Conservation (phyloP, 2,797 vertebrate genomes). For the Thaleichthys pacificus region DNA sequence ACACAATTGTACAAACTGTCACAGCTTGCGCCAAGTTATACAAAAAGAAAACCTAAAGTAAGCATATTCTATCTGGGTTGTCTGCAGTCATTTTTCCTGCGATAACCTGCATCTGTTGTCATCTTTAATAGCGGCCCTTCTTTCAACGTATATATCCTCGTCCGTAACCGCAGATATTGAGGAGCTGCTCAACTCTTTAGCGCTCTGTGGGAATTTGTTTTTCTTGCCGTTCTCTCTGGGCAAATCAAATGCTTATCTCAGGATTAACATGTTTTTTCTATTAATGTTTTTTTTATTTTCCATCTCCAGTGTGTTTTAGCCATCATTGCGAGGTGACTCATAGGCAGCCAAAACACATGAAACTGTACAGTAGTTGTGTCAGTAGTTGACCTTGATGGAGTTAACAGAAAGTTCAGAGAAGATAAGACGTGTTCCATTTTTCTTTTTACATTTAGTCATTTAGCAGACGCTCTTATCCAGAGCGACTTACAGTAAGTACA, state of each 20-base stretch:
- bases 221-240: constrained; percentile 11
- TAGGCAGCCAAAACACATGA: neutral
- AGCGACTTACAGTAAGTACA: no score
- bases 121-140: constrained; percentile 35
- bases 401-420: neutral
- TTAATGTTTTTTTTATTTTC: neutral
- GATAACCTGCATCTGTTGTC: constrained; percentile 47
- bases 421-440: no score
- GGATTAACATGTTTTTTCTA: neutral
- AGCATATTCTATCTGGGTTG: constrained; percentile 49
- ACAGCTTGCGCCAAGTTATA: constrained; percentile 53
- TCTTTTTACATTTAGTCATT: no score
- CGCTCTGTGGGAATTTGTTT: constrained; percentile 1
- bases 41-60: constrained; percentile 53
- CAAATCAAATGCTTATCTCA: constrained; percentile 28
- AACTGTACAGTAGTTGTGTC: neutral
- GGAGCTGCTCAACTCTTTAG: constrained; percentile 25
- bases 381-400: neutral
- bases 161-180: constrained; percentile 46
- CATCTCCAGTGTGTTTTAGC: neutral
- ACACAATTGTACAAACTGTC: constrained; percentile 35
- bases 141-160: constrained; percentile 38
- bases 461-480: no score
- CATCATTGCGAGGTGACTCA: neutral
- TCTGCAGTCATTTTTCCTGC: constrained; percentile 34